Evolutionary conservation across 2,888 invertebrate genomes (phyloP).

Genomic region (Petrophora chlorosata): DNA sequence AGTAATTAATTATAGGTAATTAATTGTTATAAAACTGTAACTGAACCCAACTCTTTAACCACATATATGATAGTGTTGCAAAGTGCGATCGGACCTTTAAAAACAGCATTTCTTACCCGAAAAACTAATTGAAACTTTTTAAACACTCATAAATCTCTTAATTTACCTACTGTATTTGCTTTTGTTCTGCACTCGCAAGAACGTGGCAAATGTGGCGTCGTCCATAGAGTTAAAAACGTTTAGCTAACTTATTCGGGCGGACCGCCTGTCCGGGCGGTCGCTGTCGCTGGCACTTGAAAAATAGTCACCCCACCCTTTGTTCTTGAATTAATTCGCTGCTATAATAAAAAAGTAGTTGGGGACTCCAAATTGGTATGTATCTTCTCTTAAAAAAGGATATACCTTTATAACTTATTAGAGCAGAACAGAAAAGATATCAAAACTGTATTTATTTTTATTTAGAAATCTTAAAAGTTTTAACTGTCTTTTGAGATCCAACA

Average conservation of each 20-base stretch:
- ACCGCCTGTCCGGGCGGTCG: slow-evolving; percentile 28
- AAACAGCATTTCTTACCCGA: background rate
- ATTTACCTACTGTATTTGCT: background rate
- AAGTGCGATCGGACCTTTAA: too few species aligned
- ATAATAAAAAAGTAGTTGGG: slow-evolving; percentile 30
- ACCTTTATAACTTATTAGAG: too few species aligned
- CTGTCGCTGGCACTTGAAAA: slow-evolving; percentile 43
- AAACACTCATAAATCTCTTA: background rate
- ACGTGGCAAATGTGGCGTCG: slow-evolving; percentile 23
- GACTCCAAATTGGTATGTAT: background rate
- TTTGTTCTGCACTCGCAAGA: slow-evolving; percentile 5
- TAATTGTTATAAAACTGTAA: too few species aligned
- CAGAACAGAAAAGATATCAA: too few species aligned
- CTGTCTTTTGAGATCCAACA: too few species aligned
- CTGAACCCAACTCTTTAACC: too few species aligned
- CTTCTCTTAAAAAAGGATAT: too few species aligned
- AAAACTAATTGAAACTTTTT: slow-evolving; percentile 12
- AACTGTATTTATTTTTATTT: too few species aligned
- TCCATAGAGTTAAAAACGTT: slow-evolving; percentile 24
- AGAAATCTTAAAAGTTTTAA: too few species aligned
- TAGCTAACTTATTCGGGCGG: slow-evolving; percentile 34
- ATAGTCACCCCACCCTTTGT: slow-evolving; percentile 37
- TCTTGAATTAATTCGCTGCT: slow-evolving; percentile 37
- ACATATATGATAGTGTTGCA: too few species aligned
- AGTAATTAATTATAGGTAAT: too few species aligned